Conservation (phyloP, 53 echinoderm and acorn worm species). For the Hippasteria phrygiana region DNA sequence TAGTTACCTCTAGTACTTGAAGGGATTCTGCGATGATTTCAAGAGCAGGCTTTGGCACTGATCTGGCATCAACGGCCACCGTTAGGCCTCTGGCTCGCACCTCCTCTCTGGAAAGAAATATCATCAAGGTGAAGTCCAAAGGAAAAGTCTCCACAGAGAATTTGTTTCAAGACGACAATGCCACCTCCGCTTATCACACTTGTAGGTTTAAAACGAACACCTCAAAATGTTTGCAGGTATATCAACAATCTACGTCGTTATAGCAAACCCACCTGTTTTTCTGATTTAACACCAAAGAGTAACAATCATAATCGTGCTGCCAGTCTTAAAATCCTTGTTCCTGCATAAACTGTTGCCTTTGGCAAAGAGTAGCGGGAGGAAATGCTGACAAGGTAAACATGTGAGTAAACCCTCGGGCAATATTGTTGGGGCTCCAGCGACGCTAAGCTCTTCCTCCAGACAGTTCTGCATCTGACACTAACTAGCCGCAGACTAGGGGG, state of each 20-base stretch:
- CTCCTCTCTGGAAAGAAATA: constrained; percentile 72
- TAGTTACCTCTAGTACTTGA: constrained; percentile 74
- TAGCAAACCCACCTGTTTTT: no score
- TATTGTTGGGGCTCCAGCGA: not conserved
- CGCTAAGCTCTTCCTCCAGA: not conserved
- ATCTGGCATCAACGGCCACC: constrained; percentile 83
- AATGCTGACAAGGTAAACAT: not conserved
- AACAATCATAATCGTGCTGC: no score
- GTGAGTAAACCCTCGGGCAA: constrained; percentile 13
- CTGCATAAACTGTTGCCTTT: no score
- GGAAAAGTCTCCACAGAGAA: no score
- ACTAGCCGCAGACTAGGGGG: not conserved
- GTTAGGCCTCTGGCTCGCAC: constrained; percentile 71
- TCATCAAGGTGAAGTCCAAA: no score
- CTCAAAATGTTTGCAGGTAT: no score
- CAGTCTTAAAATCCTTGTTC: no score
- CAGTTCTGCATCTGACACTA: not conserved
- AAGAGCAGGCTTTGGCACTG: constrained; percentile 72
- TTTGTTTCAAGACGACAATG: no score
- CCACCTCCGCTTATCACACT: no score
- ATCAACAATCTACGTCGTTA: no score
- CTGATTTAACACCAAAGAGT: no score
- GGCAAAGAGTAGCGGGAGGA: not conserved
- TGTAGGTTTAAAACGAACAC: no score
- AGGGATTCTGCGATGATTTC: constrained; percentile 80